Conservation (phyloP, 1,140 invertebrate species). For the Bombus breviceps region DNA sequence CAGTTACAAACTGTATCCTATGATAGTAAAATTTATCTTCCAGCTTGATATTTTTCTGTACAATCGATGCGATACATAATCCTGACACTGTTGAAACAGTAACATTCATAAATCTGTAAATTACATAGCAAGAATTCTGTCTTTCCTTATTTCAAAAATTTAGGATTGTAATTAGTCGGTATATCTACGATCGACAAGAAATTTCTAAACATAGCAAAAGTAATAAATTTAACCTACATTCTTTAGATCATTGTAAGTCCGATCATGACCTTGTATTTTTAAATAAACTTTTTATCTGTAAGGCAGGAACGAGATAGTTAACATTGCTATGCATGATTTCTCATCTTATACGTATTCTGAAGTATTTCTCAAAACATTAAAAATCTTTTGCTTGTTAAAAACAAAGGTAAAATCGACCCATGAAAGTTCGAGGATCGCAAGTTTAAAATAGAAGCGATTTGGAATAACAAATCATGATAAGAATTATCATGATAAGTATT, state of each 20-base stretch:
- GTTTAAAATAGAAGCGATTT: background rate
- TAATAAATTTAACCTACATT: too few species aligned
- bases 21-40: background rate
- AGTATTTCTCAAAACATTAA: too few species aligned
- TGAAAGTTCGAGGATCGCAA: background rate
- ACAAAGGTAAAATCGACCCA: background rate
- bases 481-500: background rate
- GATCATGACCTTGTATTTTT: too few species aligned
- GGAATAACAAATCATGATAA: background rate
- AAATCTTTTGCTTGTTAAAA: too few species aligned
- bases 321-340: too few species aligned
- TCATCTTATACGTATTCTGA: too few species aligned
- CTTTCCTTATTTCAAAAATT: background rate
- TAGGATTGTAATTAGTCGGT: background rate
- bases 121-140: background rate
- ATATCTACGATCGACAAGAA: background rate
- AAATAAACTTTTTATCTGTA: too few species aligned
- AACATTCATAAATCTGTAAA: background rate
- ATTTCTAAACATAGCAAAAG: background rate
- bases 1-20: too few species aligned
- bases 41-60: background rate
- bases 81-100: background rate
- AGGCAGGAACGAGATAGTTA: too few species aligned
- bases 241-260: too few species aligned
- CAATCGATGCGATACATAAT: background rate